These are phyloP conservation scores for Neotoxoptera formosana DNA, from an alignment of 1,140 invertebrate species.

Conservation along the genomic window DNA sequence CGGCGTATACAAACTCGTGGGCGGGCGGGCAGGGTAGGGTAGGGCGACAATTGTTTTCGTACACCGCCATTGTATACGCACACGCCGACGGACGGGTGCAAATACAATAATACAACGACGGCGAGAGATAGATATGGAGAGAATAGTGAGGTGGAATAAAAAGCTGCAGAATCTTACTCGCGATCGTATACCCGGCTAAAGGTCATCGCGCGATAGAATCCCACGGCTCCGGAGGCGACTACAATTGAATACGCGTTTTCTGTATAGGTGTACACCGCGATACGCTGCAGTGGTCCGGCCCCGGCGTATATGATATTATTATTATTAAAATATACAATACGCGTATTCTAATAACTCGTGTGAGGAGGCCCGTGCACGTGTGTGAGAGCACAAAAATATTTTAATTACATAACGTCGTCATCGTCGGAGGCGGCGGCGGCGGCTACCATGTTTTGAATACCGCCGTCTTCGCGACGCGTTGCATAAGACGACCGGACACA, in stretches of 20 bases:
- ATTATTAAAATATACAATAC: constrained; percentile 18
- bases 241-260: neutral
- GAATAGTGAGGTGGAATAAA: neutral
- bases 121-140: neutral
- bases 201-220: neutral
- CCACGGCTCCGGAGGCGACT: neutral
- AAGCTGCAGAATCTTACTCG: constrained; percentile 28
- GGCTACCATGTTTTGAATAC: constrained; percentile 25
- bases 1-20: neutral
- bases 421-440: neutral
- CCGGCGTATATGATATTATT: neutral
- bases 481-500: constrained; percentile 32
- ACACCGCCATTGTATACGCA: neutral
- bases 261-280: neutral
- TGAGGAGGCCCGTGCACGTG: neutral
- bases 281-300: neutral
- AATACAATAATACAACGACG: neutral
- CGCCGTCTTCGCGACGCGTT: neutral
- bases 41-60: constrained; percentile 3
- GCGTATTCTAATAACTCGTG: neutral
- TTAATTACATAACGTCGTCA: neutral
- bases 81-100: neutral
- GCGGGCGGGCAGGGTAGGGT: neutral
- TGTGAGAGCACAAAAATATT: neutral
- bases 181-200: neutral